Conservation (phyloP, 1,140 invertebrate species). For the Ephestia elutella region DNA sequence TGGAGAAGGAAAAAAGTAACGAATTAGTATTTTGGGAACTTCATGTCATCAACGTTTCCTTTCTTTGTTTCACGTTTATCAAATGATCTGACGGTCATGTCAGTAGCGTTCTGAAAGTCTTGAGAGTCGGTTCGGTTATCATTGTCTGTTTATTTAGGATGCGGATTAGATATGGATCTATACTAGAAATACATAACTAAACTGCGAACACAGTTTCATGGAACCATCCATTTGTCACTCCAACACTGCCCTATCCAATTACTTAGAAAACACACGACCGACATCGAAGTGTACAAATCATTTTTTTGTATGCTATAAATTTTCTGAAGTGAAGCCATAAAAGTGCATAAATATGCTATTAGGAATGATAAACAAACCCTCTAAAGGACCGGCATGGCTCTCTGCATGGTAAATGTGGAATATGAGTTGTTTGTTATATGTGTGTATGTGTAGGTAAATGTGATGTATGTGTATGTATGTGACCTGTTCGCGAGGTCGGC, state of each 20-base stretch:
- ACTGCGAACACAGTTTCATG: neutral
- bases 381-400: conserved; percentile 2
- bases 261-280: neutral
- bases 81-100: neutral
- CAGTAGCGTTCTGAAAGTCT: neutral
- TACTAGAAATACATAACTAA: too few relatives aligned
- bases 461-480: conserved; percentile 26
- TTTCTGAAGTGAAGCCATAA: conserved; percentile 1
- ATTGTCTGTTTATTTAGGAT: neutral
- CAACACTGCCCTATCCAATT: neutral
- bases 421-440: neutral
- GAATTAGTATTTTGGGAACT: neutral
- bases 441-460: neutral
- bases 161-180: neutral
- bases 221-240: neutral
- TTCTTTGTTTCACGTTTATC: neutral
- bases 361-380: conserved; percentile 10
- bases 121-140: neutral
- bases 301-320: conserved; percentile 7
- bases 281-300: conserved; percentile 6
- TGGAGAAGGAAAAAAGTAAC: neutral
- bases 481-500: conserved; percentile 42
- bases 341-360: conserved; percentile 10
- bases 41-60: neutral
- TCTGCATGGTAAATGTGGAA: neutral